phyloP scores from a whole-genome alignment of 2,888 invertebrate species.

The Andrena bucephala region DNA sequence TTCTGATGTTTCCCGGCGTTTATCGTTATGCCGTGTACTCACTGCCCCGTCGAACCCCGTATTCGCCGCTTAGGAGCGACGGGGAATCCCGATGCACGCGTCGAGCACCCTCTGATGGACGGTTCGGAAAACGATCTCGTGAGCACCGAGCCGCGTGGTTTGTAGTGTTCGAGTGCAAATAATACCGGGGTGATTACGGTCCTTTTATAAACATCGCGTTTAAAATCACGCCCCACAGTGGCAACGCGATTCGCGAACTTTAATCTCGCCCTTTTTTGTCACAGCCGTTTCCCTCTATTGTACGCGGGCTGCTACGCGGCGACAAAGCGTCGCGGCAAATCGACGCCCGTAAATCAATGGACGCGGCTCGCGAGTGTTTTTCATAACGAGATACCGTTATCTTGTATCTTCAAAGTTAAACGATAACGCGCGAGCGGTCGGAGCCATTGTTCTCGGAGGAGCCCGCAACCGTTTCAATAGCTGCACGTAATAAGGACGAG shows the following conservation, averaged over 20 bases:
- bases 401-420: conserved; percentile 20
- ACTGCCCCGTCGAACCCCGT: background rate
- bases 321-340: conserved; percentile 36
- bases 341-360: conserved; percentile 28
- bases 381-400: conserved; percentile 34
- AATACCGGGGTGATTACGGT: background rate
- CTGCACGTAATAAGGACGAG: conserved; percentile 6
- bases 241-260: conserved; percentile 25
- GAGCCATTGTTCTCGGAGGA: conserved; percentile 22
- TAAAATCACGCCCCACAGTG: conserved; percentile 1
- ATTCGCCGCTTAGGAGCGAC: background rate
- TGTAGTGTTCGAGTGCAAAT: background rate
- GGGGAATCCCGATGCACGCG: background rate
- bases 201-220: background rate
- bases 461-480: conserved; percentile 17
- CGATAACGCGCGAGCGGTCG: background rate
- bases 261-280: conserved; percentile 1
- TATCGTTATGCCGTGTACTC: background rate
- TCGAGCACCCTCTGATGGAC: background rate
- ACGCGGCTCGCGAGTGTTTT: conserved; percentile 13
- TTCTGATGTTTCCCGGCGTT: conserved; percentile 24
- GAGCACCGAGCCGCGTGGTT: background rate
- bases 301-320: background rate
- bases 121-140: background rate
- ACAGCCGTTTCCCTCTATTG: conserved; percentile 6